Conservation (phyloP, 2,797 vertebrate genomes). For the Fistularia tabacaria region DNA sequence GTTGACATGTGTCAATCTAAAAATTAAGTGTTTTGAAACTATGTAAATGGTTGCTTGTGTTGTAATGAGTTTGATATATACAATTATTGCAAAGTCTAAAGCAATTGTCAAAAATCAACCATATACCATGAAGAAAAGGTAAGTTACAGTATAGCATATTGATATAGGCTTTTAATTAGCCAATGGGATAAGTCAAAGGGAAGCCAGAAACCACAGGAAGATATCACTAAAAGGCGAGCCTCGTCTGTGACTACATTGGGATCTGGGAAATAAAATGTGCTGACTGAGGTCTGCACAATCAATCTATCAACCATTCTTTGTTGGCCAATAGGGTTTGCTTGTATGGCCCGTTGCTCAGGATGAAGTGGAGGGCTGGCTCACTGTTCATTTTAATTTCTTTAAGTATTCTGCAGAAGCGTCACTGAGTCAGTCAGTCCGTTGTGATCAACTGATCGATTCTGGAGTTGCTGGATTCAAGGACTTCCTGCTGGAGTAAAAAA, state of each 20-base stretch:
- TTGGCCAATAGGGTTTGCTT: conserved; percentile 48
- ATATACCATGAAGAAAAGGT: too few relatives aligned
- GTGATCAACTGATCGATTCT: conserved; percentile 53
- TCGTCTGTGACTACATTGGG: conserved; percentile 15
- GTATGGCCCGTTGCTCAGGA: conserved; percentile 28
- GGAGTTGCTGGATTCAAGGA: conserved; percentile 21
- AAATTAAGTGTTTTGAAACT: too few relatives aligned
- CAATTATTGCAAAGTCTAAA: too few relatives aligned
- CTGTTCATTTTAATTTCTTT: conserved; percentile 70
- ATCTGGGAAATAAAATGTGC: conserved; percentile 38
- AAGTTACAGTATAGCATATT: too few relatives aligned
- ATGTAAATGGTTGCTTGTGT: too few relatives aligned
- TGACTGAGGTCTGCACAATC: conserved; percentile 37
- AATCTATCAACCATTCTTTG: conserved; percentile 39
- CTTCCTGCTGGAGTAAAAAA: conserved; percentile 9
- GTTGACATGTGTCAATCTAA: too few relatives aligned
- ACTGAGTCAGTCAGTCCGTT: conserved; percentile 51
- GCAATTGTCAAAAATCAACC: too few relatives aligned
- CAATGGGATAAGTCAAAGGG: not conserved
- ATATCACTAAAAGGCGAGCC: conserved; percentile 1
- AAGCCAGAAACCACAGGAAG: too few relatives aligned
- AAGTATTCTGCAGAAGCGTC: conserved; percentile 59
- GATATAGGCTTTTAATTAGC: too few relatives aligned
- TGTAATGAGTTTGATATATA: too few relatives aligned
- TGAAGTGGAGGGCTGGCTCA: conserved; percentile 63